phyloP scores from a whole-genome alignment of 2,888 invertebrate genomes.

The Yponomeuta malinellus region DNA sequence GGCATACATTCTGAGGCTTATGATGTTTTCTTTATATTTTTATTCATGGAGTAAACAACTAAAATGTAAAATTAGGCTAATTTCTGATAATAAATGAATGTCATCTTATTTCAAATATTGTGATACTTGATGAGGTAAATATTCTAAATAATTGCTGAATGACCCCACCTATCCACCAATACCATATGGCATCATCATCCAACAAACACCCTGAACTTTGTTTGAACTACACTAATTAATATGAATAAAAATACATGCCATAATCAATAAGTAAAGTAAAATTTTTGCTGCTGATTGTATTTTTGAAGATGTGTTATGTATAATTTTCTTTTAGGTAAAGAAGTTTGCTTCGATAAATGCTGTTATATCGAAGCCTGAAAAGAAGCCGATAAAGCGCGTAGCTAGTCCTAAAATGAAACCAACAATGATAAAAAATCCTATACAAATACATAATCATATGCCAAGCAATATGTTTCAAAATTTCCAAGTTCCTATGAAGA shows the following conservation, averaged over 20 bases:
- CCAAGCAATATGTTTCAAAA: slow-evolving; percentile 18
- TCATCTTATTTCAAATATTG: too few species aligned
- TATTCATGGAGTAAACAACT: background rate
- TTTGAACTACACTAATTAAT: too few species aligned
- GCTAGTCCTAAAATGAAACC: slow-evolving; percentile 50
- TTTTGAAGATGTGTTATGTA: background rate
- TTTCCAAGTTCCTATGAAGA: slow-evolving; percentile 33
- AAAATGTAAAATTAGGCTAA: background rate
- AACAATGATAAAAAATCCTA: slow-evolving; percentile 43
- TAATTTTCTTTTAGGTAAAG: slow-evolving; percentile 41
- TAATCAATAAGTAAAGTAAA: too few species aligned
- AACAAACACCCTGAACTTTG: background rate
- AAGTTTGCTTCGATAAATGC: slow-evolving; percentile 61
- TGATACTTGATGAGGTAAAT: too few species aligned
- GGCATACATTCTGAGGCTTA: background rate
- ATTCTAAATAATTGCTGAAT: too few species aligned
- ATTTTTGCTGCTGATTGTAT: too few species aligned
- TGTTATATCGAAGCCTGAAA: slow-evolving; percentile 41
- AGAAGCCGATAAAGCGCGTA: slow-evolving; percentile 50
- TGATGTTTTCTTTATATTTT: background rate
- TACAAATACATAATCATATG: slow-evolving; percentile 32
- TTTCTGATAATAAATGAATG: too few species aligned
- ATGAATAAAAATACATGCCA: too few species aligned
- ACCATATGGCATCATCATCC: background rate
- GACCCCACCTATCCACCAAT: too few species aligned